A percentile compares a stretch with the other conserved stretches of the same genome.
phyloP scores from a whole-genome alignment of 2,113 vertebrate genomes.

The Myiagra hebetior region DNA sequence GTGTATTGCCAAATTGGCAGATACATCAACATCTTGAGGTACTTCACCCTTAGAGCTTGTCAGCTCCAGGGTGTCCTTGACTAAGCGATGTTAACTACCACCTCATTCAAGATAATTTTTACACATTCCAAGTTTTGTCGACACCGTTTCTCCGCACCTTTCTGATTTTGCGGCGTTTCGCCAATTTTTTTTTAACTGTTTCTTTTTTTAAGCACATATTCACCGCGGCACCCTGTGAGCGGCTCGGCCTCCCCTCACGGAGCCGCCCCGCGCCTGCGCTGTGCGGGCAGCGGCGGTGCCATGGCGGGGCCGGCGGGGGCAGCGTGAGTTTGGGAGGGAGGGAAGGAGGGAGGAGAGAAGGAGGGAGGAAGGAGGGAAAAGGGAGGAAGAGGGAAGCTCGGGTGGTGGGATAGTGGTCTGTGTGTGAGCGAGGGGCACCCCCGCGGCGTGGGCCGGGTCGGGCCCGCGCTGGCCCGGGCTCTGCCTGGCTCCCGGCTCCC shows the following conservation, averaged over 20 bases:
- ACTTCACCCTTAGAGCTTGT: neutral
- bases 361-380: neutral
- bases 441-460: neutral
- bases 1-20: neutral
- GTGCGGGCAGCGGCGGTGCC: neutral
- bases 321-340: neutral
- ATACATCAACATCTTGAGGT: neutral
- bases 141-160: neutral
- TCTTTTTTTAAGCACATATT: rapidly evolving
- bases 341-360: too few species aligned
- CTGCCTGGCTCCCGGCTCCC: neutral
- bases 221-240: rapidly evolving
- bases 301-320: neutral
- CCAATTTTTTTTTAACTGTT: too few species aligned
- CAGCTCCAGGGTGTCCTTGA: neutral
- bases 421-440: neutral
- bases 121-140: neutral
- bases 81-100: neutral
- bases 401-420: neutral
- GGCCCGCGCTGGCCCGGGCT: neutral
- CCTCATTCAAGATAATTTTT: too few species aligned
- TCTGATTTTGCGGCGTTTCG: rapidly evolving
- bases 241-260: neutral
- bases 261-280: neutral
- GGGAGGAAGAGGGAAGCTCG: neutral